Base-by-base conservation (phyloP, 2,888 invertebrate genomes). In the Cactoblastis cactorum region DNA sequence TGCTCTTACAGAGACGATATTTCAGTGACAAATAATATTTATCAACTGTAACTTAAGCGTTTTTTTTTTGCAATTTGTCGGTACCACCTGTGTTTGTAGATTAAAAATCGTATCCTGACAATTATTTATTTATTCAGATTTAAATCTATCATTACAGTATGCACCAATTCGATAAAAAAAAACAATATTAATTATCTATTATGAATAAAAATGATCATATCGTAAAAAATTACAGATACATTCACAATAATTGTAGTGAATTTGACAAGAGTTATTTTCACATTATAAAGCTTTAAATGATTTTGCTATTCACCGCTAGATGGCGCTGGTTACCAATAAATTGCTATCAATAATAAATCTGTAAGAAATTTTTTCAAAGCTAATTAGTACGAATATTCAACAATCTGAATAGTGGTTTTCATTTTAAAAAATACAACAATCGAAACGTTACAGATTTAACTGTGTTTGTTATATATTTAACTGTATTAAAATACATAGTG, bases 291-390 rank as follows among this genome's bases (percentile, higher is more conserved):
- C 15, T 15, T 4, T 17, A 17, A 2, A 8, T 47, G 53, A 45
- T 70, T 50, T 37, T 9, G 56, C 76, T 73, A 74, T 64, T 71
- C 28, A 15, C 15, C 69, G 53, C 63, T 66, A 78, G 78, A 75
- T 75, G 77, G 61, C 74, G 63, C 51, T 55, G 54, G 14, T 33
- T 12, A 33, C 12, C 33, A 11, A 2, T 12, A 12, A 12, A n/a
- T 12, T 5, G n/a, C 3, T 8, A 32, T n/a, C 3, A 12, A 12
- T 8, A 28, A 8, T 28, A 28, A 28, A 28, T 28, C n/a, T n/a
- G n/a, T n/a, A n/a, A 28, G 9, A 6, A 8, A 28, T 28, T 2
- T 28, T 8, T 28, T 2, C 28, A 4, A n/a, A n/a, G 28, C 28
- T 6, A 28, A 22, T 22, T 22, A 6, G 3, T 22, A 22, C 22